These are phyloP conservation scores for Myanophis thanlyinensis DNA, from an alignment of 2,113 vertebrate genomes.

Conservation along the genomic window DNA sequence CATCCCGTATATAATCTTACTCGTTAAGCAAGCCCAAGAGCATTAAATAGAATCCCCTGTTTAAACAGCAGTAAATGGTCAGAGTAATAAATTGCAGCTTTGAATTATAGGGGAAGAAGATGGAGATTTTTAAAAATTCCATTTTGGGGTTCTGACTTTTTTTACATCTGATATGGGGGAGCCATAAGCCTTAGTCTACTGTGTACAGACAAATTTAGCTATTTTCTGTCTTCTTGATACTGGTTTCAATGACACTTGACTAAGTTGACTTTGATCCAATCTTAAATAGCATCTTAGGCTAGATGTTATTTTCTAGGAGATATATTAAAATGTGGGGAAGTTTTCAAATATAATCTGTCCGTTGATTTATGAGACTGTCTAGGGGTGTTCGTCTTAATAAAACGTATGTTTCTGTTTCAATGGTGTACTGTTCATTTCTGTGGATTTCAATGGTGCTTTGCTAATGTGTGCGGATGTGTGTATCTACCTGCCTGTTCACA, in stretches of 20 bases:
- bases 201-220: neutral
- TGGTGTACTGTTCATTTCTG: neutral
- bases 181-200: neutral
- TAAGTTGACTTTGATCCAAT: neutral
- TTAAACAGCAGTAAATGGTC: neutral
- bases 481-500: conserved; percentile 15
- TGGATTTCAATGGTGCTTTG: neutral
- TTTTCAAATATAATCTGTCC: neutral
- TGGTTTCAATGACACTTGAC: neutral
- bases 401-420: neutral
- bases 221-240: neutral
- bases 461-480: neutral
- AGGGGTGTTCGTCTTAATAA: neutral
- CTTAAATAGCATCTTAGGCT: neutral
- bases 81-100: neutral
- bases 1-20: neutral
- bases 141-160: neutral
- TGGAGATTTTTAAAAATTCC: neutral
- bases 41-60: neutral
- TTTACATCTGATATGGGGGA: neutral
- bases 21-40: neutral
- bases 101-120: neutral
- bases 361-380: neutral
- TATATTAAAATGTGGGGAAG: neutral
- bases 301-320: neutral